Conservation (phyloP, 2,888 invertebrate genomes). For the Iselma pallidipennis region DNA sequence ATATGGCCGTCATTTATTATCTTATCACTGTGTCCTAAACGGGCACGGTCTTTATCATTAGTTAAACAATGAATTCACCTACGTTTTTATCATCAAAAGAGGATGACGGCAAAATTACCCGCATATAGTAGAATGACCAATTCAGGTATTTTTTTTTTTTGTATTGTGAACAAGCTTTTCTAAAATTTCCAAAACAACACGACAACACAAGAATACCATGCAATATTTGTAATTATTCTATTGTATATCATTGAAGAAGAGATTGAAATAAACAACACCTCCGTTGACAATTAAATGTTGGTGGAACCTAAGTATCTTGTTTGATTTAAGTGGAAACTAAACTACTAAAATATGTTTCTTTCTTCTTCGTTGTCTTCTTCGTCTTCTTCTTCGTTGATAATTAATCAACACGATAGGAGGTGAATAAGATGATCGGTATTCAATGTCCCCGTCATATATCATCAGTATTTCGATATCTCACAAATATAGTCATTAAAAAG, state of each 20-base stretch:
- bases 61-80: conserved; percentile 45
- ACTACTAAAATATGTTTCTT: not conserved
- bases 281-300: no score
- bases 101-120: not conserved
- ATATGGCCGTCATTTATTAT: conserved; percentile 34
- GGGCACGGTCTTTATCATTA: conserved; percentile 44
- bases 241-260: no score
- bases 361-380: not conserved
- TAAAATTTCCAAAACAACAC: no score
- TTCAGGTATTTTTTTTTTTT: not conserved
- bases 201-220: no score
- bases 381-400: not conserved
- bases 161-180: no score
- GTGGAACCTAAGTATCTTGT: no score
- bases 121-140: not conserved
- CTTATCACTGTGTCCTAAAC: conserved; percentile 39
- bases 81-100: conserved; percentile 15
- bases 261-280: no score
- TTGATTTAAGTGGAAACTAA: no score
- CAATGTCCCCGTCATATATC: not conserved
- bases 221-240: no score
- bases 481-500: not conserved
- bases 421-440: not conserved
- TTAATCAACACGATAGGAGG: not conserved
- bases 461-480: not conserved